These are phyloP conservation scores for Heliconius congener DNA, from an alignment of 1,140 invertebrate species.

Conservation along the genomic window DNA sequence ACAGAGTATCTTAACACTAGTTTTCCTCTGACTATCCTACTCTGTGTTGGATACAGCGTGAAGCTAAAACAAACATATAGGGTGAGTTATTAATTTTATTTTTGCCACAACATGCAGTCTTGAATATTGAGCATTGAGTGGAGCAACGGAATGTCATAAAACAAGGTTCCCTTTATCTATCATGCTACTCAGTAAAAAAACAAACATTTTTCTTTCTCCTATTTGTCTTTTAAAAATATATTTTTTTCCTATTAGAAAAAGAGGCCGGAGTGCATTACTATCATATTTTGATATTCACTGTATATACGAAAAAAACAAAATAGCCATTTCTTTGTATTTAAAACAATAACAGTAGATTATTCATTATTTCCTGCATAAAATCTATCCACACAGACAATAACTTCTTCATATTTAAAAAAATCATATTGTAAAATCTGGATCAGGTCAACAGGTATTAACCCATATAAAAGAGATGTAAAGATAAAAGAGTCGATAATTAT, in stretches of 20 bases:
- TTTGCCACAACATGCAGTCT: neutral
- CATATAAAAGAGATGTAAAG: neutral
- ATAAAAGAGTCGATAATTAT: neutral
- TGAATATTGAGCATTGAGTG: neutral
- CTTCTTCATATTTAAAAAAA: neutral
- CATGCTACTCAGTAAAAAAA: too few species aligned
- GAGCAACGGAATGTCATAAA: neutral
- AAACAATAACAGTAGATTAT: neutral
- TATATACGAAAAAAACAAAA: neutral
- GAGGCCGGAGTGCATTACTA: too few species aligned
- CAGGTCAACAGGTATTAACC: neutral
- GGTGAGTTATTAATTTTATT: neutral
- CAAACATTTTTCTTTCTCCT: too few species aligned
- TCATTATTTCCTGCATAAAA: neutral
- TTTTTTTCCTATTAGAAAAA: too few species aligned
- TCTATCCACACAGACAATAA: neutral
- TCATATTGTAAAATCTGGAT: neutral
- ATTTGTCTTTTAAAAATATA: too few species aligned
- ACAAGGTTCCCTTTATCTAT: neutral
- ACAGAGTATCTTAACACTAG: too few species aligned
- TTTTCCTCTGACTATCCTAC: neutral
- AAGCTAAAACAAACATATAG: neutral
- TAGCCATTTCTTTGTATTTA: neutral
- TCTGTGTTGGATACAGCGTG: neutral
- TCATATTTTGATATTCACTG: too few species aligned